These are phyloP conservation scores for Oxycera nigricornis DNA, from an alignment of 2,888 invertebrate genomes.

Conservation along the genomic window DNA sequence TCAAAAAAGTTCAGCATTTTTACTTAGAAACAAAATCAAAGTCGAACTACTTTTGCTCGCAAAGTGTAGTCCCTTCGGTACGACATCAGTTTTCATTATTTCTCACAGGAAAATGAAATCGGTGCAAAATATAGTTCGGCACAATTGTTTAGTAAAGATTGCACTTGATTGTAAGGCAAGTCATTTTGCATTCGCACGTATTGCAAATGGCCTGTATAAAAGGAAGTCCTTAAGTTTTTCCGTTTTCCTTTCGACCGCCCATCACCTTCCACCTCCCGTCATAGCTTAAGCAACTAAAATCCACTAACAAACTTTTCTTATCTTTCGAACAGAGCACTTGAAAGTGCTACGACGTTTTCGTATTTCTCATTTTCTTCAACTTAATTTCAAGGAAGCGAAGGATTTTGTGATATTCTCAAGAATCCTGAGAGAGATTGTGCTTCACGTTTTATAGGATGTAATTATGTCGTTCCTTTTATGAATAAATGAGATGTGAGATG, in stretches of 20 bases:
- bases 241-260: neutral
- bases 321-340: neutral
- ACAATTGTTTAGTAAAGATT: conserved; percentile 1
- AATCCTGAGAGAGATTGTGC: neutral
- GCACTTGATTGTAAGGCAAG: conserved; percentile 12
- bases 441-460: conserved; percentile 29
- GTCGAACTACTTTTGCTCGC: neutral
- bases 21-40: neutral
- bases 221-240: conserved; percentile 33
- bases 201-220: conserved; percentile 15
- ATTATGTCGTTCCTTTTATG: conserved; percentile 31
- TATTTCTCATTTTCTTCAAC: neutral
- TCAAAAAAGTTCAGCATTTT: too few species aligned
- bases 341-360: neutral
- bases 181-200: conserved; percentile 21
- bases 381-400: conserved; percentile 29
- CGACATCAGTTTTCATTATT: neutral
- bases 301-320: neutral
- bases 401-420: conserved; percentile 20
- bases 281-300: neutral
- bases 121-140: neutral
- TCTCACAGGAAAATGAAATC: neutral
- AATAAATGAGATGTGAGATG: conserved; percentile 32
- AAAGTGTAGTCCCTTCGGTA: neutral
- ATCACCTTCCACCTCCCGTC: neutral